Percentiles rank a stretch among this genome's conserved stretches.
Conservation (phyloP, 2,113 vertebrate genomes). For the Pluvianellus socialis region DNA sequence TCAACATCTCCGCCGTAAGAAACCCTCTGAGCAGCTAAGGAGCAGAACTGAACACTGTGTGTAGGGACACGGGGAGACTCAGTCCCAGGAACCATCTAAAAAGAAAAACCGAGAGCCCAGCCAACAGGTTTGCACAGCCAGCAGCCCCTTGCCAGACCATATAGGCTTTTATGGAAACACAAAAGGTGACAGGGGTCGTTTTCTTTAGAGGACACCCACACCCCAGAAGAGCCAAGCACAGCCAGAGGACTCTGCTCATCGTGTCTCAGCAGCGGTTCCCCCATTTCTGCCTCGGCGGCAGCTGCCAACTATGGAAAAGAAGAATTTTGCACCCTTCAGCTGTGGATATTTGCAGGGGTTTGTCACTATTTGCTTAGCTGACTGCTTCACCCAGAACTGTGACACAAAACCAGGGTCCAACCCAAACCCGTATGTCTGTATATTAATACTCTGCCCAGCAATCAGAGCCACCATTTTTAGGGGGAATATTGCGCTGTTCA, state of each 20-base stretch:
- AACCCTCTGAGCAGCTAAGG: background rate
- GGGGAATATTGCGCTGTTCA: background rate
- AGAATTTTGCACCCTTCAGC: conserved; percentile 4
- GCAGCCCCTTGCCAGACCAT: background rate
- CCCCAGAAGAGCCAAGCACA: background rate
- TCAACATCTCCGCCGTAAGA: background rate
- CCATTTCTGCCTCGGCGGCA: background rate
- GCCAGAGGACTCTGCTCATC: background rate
- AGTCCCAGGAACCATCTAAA: background rate
- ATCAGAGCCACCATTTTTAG: background rate
- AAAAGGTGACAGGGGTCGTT: background rate
- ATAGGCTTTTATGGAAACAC: background rate
- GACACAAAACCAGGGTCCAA: background rate
- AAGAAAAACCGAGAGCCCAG: background rate
- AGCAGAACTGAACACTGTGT: background rate
- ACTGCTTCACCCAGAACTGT: background rate
- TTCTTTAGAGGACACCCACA: background rate
- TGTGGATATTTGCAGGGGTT: background rate
- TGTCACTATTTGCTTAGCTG: background rate
- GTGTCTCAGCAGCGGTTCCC: background rate
- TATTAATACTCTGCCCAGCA: background rate
- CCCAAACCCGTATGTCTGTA: background rate
- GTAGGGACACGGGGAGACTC: background rate
- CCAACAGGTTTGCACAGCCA: background rate
- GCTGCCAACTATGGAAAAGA: background rate